Percentiles rank a stretch among this genome's conserved stretches.
These are phyloP conservation scores for Leptoteleia sp. DNA, from an alignment of 1,140 invertebrate species.

Conservation along the genomic window DNA sequence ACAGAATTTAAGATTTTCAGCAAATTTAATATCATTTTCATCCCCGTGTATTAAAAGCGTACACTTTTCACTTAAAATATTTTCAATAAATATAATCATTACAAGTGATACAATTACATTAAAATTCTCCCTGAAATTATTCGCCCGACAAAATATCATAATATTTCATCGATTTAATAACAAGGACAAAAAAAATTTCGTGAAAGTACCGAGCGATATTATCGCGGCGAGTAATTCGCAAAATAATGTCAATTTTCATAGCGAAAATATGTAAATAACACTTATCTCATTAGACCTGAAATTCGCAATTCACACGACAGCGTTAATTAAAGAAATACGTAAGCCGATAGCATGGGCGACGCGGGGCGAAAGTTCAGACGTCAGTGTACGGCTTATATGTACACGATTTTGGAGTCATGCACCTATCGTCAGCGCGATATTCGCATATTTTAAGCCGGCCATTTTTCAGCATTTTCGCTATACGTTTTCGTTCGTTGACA, in stretches of 20 bases:
- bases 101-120: no score
- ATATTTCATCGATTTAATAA: background rate
- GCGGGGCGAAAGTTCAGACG: slow-evolving; percentile 54
- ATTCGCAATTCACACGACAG: slow-evolving; percentile 46
- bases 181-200: background rate
- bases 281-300: slow-evolving; percentile 52
- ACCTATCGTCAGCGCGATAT: slow-evolving; percentile 78
- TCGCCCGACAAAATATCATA: background rate
- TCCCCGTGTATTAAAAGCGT: no score
- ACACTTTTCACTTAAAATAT: no score
- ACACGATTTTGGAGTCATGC: slow-evolving; percentile 66
- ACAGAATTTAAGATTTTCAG: no score
- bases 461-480: slow-evolving; percentile 80
- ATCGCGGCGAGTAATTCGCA: slow-evolving; percentile 30
- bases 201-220: slow-evolving; percentile 5
- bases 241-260: slow-evolving; percentile 55
- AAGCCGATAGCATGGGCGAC: slow-evolving; percentile 41
- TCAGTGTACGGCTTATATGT: slow-evolving; percentile 64
- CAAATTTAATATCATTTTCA: no score
- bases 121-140: no score
- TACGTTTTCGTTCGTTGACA: slow-evolving; percentile 71
- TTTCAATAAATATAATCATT: no score
- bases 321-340: slow-evolving; percentile 65
- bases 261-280: slow-evolving; percentile 51
- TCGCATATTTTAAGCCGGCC: slow-evolving; percentile 80